phyloP scores from a whole-genome alignment of 1,140 invertebrate species.

The Cotesia glomerata region DNA sequence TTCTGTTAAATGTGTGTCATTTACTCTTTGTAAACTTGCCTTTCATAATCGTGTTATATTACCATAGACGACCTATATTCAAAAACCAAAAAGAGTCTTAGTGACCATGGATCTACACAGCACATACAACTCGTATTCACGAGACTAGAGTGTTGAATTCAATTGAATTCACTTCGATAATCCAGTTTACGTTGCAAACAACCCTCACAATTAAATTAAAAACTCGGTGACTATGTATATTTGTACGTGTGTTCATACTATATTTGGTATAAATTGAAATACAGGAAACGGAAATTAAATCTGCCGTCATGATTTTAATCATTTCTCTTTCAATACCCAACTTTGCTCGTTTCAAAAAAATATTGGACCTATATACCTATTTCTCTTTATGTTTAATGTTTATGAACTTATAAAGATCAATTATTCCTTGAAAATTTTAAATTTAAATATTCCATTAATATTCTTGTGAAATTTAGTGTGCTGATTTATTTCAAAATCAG shows the following conservation, averaged over 20 bases:
- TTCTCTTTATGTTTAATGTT: not conserved
- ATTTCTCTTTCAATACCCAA: not conserved
- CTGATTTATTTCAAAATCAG: too few relatives aligned
- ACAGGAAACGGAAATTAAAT: conserved; percentile 20
- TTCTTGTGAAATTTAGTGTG: too few relatives aligned
- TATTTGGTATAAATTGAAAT: not conserved
- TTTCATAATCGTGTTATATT: conserved; percentile 3
- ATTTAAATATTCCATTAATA: too few relatives aligned
- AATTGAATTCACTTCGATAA: too few relatives aligned
- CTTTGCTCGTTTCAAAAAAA: not conserved
- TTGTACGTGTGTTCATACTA: not conserved
- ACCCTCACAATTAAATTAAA: too few relatives aligned
- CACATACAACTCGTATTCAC: not conserved
- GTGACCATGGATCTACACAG: not conserved
- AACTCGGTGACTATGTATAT: not conserved
- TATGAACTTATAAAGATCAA: not conserved
- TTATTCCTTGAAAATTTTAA: not conserved
- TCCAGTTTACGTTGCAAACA: too few relatives aligned
- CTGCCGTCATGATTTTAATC: conserved; percentile 11
- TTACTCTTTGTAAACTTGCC: not conserved
- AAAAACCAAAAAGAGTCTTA: not conserved
- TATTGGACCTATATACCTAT: too few relatives aligned
- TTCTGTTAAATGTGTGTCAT: not conserved
- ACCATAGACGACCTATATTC: not conserved
- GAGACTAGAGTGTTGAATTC: too few relatives aligned